phyloP scores from a whole-genome alignment of 2,888 invertebrate species.

The Calameuta pallipes region DNA sequence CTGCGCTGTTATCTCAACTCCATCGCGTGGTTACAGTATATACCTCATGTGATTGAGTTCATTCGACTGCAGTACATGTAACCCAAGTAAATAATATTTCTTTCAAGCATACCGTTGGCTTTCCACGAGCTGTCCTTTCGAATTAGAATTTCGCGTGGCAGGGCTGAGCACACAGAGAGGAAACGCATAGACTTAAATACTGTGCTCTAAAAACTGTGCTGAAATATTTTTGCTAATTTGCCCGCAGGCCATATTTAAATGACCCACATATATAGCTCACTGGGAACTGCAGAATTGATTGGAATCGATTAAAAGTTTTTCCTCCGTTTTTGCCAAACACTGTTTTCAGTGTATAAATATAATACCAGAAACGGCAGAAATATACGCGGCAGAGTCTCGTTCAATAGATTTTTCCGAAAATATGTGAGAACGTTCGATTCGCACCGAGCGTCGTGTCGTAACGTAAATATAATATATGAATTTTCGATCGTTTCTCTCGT shows the following conservation, averaged over 20 bases:
- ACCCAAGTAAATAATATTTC: too few relatives aligned
- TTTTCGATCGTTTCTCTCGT: neutral
- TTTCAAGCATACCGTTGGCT: too few relatives aligned
- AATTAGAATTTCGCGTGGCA: too few relatives aligned
- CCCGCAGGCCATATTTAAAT: neutral
- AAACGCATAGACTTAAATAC: too few relatives aligned
- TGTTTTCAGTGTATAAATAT: neutral
- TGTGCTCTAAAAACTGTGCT: too few relatives aligned
- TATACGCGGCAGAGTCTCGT: neutral
- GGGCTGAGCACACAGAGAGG: neutral
- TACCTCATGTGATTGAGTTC: too few relatives aligned
- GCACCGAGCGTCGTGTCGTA: neutral
- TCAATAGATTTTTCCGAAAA: neutral
- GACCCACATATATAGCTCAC: neutral
- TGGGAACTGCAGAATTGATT: neutral
- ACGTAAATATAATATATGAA: too few relatives aligned
- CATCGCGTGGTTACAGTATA: neutral
- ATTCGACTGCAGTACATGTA: too few relatives aligned
- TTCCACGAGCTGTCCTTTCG: too few relatives aligned
- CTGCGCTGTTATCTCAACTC: neutral
- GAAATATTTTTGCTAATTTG: neutral
- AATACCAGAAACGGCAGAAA: neutral
- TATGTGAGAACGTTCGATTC: neutral
- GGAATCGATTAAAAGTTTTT: neutral
- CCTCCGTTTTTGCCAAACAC: neutral